Conservation (phyloP, 2,797 vertebrate genomes). For the Botia almorhae region DNA sequence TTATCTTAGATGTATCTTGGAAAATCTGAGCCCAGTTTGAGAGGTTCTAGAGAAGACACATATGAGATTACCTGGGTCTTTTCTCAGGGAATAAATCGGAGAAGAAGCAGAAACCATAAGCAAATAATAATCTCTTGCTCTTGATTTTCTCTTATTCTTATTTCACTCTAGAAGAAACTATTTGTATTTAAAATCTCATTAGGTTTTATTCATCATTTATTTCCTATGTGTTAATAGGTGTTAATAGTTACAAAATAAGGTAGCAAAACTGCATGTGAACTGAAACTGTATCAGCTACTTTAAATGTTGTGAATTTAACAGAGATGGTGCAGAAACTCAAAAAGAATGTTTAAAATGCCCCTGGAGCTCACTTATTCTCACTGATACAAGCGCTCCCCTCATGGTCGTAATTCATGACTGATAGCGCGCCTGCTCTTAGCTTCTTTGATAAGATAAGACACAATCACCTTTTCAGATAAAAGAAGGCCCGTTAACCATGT, state of each 20-base stretch:
- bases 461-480: constrained; percentile 56
- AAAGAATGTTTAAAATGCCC: constrained; percentile 14
- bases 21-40: not conserved
- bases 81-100: not conserved
- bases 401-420: constrained; percentile 43
- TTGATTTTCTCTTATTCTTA: no score
- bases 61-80: not conserved
- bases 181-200: no score
- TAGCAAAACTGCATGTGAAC: no score
- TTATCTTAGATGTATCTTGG: not conserved
- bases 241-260: no score
- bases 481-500: constrained; percentile 39
- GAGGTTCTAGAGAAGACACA: not conserved
- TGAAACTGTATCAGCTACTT: no score
- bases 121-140: no score
- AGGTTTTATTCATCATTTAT: no score
- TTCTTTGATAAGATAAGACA: constrained; percentile 56
- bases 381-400: not conserved
- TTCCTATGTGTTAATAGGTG: no score
- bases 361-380: constrained; percentile 13
- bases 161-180: no score
- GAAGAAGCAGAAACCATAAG: not conserved
- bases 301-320: not conserved
- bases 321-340: not conserved
- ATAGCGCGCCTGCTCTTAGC: constrained; percentile 42